phyloP scores from a whole-genome alignment of 2,113 vertebrate genomes.

The Corythornis madagascariensis region DNA sequence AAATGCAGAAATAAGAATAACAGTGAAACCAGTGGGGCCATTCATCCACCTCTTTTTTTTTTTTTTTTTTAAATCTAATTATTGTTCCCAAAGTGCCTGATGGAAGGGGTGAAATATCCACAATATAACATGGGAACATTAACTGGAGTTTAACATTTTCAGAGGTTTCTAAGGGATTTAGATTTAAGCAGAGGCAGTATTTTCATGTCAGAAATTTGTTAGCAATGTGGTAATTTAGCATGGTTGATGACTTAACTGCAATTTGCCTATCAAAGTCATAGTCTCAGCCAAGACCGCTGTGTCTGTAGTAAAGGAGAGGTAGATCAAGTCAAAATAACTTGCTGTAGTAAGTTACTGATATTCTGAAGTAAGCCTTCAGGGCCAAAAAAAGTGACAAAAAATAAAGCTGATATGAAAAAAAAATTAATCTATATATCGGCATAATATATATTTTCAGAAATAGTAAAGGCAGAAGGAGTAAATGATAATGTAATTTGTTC shows the following conservation, averaged over 20 bases:
- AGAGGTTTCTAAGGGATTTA: neutral
- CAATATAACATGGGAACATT: neutral
- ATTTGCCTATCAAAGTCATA: slow-evolving; percentile 26
- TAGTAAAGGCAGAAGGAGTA: neutral
- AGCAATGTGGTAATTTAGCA: slow-evolving; percentile 23
- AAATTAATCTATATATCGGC: neutral
- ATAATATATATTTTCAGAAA: neutral
- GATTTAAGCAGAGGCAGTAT: neutral
- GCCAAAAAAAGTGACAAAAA: neutral
- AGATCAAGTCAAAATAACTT: slow-evolving; percentile 7
- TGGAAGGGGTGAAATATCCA: neutral
- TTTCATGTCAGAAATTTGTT: slow-evolving; percentile 37
- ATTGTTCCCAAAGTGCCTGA: neutral
- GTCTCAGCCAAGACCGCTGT: neutral
- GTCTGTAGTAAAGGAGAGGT: neutral
- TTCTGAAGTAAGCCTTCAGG: neutral
- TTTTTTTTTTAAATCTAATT: neutral
- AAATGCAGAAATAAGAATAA: slow-evolving; percentile 24
- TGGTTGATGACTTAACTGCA: slow-evolving; percentile 18
- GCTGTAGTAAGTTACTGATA: neutral
- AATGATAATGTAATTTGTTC: neutral
- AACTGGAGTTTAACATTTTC: slow-evolving; percentile 15
- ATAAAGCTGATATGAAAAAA: neutral
- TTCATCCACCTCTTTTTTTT: neutral
- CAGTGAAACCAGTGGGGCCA: neutral